A percentile compares a stretch with the other conserved stretches of the same genome.
Evolutionary conservation across 2,113 vertebrate species (phyloP).

Genomic region (Xenopus tropicalis): DNA sequence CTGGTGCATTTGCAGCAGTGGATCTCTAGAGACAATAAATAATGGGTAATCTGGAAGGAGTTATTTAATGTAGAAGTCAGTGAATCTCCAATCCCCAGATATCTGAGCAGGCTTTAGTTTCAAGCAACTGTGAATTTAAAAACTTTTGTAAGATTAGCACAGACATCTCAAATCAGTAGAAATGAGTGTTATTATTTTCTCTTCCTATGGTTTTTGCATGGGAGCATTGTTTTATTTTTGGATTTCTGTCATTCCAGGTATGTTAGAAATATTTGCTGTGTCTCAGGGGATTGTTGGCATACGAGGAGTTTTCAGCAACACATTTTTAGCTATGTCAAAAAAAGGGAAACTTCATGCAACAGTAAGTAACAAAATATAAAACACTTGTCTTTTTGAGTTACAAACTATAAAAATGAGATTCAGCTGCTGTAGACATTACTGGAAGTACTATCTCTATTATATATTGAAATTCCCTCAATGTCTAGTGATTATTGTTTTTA

Average conservation of each 20-base stretch:
- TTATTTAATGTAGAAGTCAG: no score
- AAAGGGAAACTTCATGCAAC: constrained; percentile 94
- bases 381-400: constrained; percentile 44
- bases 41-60: no score
- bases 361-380: constrained; percentile 69
- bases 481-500: no score
- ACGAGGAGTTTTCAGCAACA: constrained; percentile 94
- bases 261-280: constrained; percentile 96
- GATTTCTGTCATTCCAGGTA: constrained; percentile 86
- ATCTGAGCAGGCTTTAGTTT: constrained; percentile 31
- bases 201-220: constrained; percentile 31
- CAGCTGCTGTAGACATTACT: no score
- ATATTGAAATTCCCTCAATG: no score
- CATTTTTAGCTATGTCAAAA: constrained; percentile 98
- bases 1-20: no score
- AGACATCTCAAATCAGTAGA: constrained; percentile 15
- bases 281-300: constrained; percentile 98
- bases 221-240: constrained; percentile 70
- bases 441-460: no score
- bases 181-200: constrained; percentile 29
- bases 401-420: no score
- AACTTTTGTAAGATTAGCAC: constrained; percentile 33
- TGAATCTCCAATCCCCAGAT: neutral
- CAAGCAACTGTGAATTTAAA: constrained; percentile 34
- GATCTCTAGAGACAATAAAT: no score